Base-by-base conservation (phyloP, 2,113 vertebrate species). In the Capricornis sumatraensis region DNA sequence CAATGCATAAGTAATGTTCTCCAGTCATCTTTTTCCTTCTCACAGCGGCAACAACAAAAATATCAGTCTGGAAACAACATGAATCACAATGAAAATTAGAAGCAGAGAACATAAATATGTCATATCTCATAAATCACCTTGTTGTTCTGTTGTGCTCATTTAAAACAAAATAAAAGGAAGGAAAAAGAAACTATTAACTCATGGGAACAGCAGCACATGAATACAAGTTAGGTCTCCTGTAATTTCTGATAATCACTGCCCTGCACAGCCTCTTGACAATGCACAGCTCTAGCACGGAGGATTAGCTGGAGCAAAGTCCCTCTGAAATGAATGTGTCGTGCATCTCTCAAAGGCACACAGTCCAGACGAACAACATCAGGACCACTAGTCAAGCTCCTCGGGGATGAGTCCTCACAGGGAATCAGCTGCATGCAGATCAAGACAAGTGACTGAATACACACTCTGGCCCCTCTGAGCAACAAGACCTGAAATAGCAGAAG, bases 51-150 rank as follows among this genome's bases (percentile, higher is more conserved):
- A 94, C 91, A 96, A 86, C 95, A 94, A 94, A 95, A 98, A 98
- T 97, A 98, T 95, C 96, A 98, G 96, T 97, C 45, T 98, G 85
- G 91, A 98, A 98, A 95, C 45, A 92, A 98, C 97, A 96, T 1
- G 30, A 93, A 98, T 95, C 95, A 97, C 98, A 97, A 98, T 97
- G 89, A 98, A 97, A 98, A 98, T 96, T 47, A 98, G 96, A 97
- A 95, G 95, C 94, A 82, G 88, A 96, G n/a, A 98, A 96, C 43
- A 97, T 52, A 97, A 87, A 94, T 94, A 98, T 95, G 81, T 97
- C 62, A 94, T 97, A 98, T 91, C 97, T 92, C 97, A 96, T 97
- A 96, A 82, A 97, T 71, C 97, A 98, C 90, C 97, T 94, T 43
- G 53, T 89, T 89, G 60, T 91, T 98, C 96, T 97, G 95, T 97